A percentile compares a stretch with the other conserved stretches of the same genome.
These are phyloP conservation scores for Dreissena rostriformis DNA, from an alignment of 1,140 invertebrate genomes.

Conservation along the genomic window DNA sequence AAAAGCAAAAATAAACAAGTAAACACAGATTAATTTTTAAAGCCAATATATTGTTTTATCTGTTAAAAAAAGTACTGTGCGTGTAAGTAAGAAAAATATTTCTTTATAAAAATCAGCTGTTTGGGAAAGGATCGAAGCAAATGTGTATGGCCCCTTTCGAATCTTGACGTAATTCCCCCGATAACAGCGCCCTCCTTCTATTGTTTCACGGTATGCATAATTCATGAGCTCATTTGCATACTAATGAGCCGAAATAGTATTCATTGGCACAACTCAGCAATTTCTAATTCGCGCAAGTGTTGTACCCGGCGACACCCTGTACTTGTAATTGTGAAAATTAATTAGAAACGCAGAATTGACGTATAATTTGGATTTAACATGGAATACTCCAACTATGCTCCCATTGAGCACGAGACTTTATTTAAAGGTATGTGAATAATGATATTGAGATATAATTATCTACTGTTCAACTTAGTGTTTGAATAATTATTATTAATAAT, in stretches of 20 bases:
- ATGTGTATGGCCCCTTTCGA: too few relatives aligned
- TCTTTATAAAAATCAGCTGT: too few relatives aligned
- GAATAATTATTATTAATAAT: too few relatives aligned
- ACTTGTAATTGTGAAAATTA: conserved; percentile 37
- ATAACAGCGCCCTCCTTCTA: conserved; percentile 28
- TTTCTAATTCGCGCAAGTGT: conserved; percentile 34
- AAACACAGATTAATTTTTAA: too few relatives aligned
- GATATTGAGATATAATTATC: too few relatives aligned
- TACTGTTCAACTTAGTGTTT: too few relatives aligned
- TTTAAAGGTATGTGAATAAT: conserved; percentile 63
- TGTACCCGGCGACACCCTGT: conserved; percentile 33
- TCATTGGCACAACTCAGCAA: conserved; percentile 48
- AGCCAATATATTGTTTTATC: too few relatives aligned
- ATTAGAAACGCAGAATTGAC: conserved; percentile 49
- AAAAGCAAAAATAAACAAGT: too few relatives aligned
- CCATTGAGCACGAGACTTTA: conserved; percentile 65
- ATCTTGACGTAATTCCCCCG: too few relatives aligned
- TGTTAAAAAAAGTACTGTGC: too few relatives aligned
- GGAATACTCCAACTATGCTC: conserved; percentile 57
- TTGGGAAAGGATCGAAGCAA: too few relatives aligned
- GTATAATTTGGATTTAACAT: conserved; percentile 55
- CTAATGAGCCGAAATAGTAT: conserved; percentile 39
- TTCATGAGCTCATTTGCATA: conserved; percentile 64
- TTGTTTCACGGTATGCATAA: conserved; percentile 57
- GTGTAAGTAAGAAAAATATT: too few relatives aligned